A percentile compares a stretch with the other conserved stretches of the same genome.
These are phyloP conservation scores for Lamellibrachia columna DNA, from an alignment of 2,888 invertebrate genomes.

Conservation along the genomic window DNA sequence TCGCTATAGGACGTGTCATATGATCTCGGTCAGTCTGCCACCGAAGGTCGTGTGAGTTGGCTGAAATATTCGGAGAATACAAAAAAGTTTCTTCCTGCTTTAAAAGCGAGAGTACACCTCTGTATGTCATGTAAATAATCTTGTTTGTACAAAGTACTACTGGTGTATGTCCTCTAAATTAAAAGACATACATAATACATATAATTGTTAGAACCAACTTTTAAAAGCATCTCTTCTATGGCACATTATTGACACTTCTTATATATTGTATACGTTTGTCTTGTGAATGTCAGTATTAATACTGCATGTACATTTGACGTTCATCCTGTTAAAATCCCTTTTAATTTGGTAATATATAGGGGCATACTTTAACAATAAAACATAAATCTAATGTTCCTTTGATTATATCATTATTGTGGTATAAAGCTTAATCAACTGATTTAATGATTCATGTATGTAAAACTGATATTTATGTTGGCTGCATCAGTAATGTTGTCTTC, in stretches of 20 bases:
- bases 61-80: no score
- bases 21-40: no score
- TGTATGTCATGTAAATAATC: no score
- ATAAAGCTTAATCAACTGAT: not conserved
- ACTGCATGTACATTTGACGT: not conserved
- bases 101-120: no score
- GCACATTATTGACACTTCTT: not conserved
- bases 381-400: not conserved
- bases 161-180: no score
- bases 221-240: no score
- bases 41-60: no score
- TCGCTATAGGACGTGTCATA: no score
- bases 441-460: not conserved
- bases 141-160: no score
- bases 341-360: not conserved
- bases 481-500: not conserved
- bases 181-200: no score
- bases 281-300: not conserved
- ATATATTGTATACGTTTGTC: not conserved
- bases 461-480: not conserved
- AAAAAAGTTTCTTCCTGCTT: no score
- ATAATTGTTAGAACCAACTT: no score
- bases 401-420: not conserved
- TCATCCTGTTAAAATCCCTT: not conserved
- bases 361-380: not conserved